phyloP scores from a whole-genome alignment of 2,888 invertebrate genomes.

The Rutpela maculata region DNA sequence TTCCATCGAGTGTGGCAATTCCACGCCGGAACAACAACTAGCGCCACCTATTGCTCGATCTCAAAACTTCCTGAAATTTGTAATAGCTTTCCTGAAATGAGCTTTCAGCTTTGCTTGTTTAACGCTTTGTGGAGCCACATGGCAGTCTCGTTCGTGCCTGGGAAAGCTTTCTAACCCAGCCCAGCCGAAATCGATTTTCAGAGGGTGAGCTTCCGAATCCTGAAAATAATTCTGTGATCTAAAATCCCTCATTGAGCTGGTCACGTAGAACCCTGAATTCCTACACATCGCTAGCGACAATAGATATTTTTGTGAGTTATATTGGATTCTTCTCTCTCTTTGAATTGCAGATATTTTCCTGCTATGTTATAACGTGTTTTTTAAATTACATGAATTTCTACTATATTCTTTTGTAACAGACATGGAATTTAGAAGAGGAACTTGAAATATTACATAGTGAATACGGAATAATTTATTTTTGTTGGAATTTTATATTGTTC shows the following conservation, averaged over 20 bases:
- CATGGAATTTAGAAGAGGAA: background rate
- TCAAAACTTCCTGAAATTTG: background rate
- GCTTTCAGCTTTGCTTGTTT: conserved; percentile 14
- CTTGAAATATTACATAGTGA: background rate
- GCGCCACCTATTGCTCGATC: conserved; percentile 25
- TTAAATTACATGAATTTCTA: conserved; percentile 24
- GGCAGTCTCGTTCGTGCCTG: background rate
- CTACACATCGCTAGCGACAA: conserved; percentile 34
- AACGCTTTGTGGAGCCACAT: conserved; percentile 12
- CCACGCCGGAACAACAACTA: background rate
- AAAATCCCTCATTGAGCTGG: conserved; percentile 18
- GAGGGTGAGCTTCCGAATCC: conserved; percentile 23
- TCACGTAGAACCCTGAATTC: conserved; percentile 45
- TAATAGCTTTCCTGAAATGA: background rate
- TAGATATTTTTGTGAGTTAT: conserved; percentile 33
- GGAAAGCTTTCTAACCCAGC: conserved; percentile 6
- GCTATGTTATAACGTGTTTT: conserved; percentile 28
- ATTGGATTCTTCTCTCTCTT: conserved; percentile 48
- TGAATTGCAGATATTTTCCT: conserved; percentile 43
- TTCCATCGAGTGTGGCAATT: background rate
- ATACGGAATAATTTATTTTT: background rate
- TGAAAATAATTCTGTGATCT: conserved; percentile 28
- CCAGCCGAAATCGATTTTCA: conserved; percentile 31
- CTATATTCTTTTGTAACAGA: background rate
- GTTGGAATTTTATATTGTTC: background rate